Percentiles rank a stretch among this genome's conserved stretches.
phyloP scores from a whole-genome alignment of 1,140 invertebrate genomes.

The Lepidotrigona ventralis region DNA sequence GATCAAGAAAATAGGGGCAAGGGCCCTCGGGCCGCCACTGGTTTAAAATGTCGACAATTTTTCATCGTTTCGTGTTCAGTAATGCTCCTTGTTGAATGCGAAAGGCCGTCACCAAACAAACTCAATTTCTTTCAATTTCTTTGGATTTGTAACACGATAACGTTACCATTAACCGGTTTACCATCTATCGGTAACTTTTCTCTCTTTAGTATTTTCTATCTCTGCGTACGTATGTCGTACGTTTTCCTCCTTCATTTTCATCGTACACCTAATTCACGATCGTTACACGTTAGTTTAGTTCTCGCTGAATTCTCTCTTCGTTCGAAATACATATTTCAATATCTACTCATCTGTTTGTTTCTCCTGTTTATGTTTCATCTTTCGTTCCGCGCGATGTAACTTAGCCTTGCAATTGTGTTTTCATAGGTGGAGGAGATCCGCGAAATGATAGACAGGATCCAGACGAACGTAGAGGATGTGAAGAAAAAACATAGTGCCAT shows the following conservation, averaged over 20 bases:
- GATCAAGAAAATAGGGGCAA: too few relatives aligned
- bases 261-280: background rate
- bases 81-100: background rate
- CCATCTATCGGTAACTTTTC: background rate
- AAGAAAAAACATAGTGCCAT: slow-evolving; percentile 99
- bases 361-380: background rate
- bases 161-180: background rate
- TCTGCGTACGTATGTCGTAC: too few relatives aligned
- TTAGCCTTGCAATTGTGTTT: slow-evolving; percentile 12
- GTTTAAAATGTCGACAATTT: too few relatives aligned
- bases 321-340: background rate
- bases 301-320: background rate
- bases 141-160: background rate
- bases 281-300: background rate
- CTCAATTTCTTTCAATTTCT: background rate
- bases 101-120: background rate
- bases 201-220: background rate
- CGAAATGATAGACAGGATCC: slow-evolving; percentile 99
- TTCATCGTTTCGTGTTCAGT: too few relatives aligned
- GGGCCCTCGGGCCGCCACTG: too few relatives aligned
- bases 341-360: background rate
- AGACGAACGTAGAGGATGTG: slow-evolving; percentile 99
- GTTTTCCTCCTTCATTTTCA: background rate
- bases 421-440: slow-evolving; percentile 97
- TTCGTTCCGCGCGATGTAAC: background rate